Evolutionary conservation across 2,888 invertebrate genomes (phyloP).

Genomic region (Conops quadrifasciatus): DNA sequence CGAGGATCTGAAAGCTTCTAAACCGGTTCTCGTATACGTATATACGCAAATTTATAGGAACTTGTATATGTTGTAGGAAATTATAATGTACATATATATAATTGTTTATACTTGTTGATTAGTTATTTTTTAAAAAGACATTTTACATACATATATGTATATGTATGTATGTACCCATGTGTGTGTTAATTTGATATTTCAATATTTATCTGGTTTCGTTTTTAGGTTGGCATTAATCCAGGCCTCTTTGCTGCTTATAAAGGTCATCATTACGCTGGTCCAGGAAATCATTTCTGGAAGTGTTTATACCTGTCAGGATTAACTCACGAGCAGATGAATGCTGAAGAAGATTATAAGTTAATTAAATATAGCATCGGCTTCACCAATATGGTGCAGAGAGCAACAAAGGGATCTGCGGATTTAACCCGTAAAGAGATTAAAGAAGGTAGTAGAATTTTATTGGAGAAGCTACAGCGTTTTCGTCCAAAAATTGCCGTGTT

Average conservation of each 20-base stretch:
- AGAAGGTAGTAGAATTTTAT: slow-evolving; percentile 87
- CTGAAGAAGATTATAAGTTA: slow-evolving; percentile 94
- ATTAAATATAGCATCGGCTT: slow-evolving; percentile 95
- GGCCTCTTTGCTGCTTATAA: slow-evolving; percentile 97
- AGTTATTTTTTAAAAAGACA: too few relatives aligned
- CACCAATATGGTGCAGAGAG: slow-evolving; percentile 96
- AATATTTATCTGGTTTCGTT: slow-evolving; percentile 8
- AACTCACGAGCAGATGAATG: slow-evolving; percentile 93
- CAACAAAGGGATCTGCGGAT: slow-evolving; percentile 96
- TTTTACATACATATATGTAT: too few relatives aligned
- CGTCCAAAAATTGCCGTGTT: slow-evolving; percentile 97
- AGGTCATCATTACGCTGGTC: slow-evolving; percentile 98
- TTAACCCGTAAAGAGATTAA: slow-evolving; percentile 92
- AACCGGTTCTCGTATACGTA: too few relatives aligned
- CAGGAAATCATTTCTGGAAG: slow-evolving; percentile 99
- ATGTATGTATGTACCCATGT: too few relatives aligned
- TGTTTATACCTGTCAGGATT: slow-evolving; percentile 93
- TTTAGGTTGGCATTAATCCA: slow-evolving; percentile 96
- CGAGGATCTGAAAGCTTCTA: too few relatives aligned
- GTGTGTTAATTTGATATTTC: too few relatives aligned
- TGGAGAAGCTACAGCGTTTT: slow-evolving; percentile 90
- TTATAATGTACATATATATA: too few relatives aligned
- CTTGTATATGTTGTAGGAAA: too few relatives aligned
- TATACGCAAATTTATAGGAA: too few relatives aligned
- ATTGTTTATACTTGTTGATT: too few relatives aligned